Evolutionary conservation across 1,140 invertebrate genomes (phyloP), one percentile per base, ranked within the genome.

Genomic region (Dufourea novaeangliae): DNA sequence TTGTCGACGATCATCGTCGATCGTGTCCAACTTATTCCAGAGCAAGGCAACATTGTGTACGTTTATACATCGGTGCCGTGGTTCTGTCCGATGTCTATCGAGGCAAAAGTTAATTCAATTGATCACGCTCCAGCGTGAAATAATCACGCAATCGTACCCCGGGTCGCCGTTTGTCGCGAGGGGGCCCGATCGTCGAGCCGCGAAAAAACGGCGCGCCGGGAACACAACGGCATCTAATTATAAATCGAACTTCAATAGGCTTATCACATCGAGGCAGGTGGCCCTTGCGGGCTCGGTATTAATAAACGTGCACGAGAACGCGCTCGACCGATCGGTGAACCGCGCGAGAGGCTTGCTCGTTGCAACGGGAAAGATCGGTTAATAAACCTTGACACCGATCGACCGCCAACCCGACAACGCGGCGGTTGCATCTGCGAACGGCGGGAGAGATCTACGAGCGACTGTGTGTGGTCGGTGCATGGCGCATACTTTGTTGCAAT

Each of bases 301-400:
- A 72, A 50, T 72, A 62, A 72, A 72, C 41, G 27, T 61, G 54
- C 37, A 10, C 34, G 68, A 46, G 46, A 8, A 37, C 34, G 34
- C n/a, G 66, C 22, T 29, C n/a, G 34, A 17, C n/a, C 20, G 63
- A 37, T 57, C 52, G 54, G 74, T 61, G 66, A 69, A 69, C 66
- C 66, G 50, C 50, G 66, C 66, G 50, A 34, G 66, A 37, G 17
- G 66, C 46, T 52, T 22, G 27, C 20, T 25, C 14, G 62, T 2
- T 67, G 52, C 57, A 44, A 29, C 32, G 50, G 5, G 44, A 27
- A 59, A 50, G 74, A 77, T 71, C 68, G 54, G 39, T 59, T 61
- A 57, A 68, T 62, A 44, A 59, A 76, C 64, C 66, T 76, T 67
- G 64, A 61, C 64, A 67, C 54, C 54, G 54, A 57, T 64, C 25